Conservation (phyloP, 2,888 invertebrate genomes). For the Alitta virens region DNA sequence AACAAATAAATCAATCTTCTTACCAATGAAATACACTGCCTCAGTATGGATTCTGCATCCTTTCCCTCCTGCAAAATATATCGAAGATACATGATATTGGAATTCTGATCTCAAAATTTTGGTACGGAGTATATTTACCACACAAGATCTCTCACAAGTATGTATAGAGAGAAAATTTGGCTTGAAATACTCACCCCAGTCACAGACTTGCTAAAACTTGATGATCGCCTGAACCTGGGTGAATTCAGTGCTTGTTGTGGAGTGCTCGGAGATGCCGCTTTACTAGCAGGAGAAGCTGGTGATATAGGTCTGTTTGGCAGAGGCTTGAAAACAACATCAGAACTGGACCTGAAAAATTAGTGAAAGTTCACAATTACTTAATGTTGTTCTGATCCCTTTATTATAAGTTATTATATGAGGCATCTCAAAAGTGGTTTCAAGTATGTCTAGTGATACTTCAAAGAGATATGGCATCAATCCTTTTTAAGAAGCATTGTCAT, state of each 20-base stretch:
- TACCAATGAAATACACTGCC: constrained; percentile 30
- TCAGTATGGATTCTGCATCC: constrained; percentile 13
- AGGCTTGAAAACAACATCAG: constrained; percentile 16
- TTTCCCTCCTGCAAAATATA: background rate
- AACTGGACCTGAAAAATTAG: constrained; percentile 21
- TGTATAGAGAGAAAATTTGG: background rate
- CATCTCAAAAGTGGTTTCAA: no score
- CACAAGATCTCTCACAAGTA: background rate
- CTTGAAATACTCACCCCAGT: constrained; percentile 1
- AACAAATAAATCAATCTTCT: background rate
- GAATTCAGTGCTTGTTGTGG: constrained; percentile 25
- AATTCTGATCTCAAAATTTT: background rate
- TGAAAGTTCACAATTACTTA: no score
- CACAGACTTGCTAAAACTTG: constrained; percentile 27
- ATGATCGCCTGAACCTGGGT: constrained; percentile 26
- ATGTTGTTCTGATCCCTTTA: no score
- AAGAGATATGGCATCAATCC: no score
- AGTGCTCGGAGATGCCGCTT: constrained; percentile 13
- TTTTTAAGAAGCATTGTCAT: no score
- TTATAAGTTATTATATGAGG: no score
- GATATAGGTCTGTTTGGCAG: constrained; percentile 26
- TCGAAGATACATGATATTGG: background rate
- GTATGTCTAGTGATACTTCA: no score
- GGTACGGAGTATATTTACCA: no score
- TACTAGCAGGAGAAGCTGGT: constrained; percentile 16